Base-by-base conservation (phyloP, 2,113 vertebrate species). In the Ceratotherium simum region DNA sequence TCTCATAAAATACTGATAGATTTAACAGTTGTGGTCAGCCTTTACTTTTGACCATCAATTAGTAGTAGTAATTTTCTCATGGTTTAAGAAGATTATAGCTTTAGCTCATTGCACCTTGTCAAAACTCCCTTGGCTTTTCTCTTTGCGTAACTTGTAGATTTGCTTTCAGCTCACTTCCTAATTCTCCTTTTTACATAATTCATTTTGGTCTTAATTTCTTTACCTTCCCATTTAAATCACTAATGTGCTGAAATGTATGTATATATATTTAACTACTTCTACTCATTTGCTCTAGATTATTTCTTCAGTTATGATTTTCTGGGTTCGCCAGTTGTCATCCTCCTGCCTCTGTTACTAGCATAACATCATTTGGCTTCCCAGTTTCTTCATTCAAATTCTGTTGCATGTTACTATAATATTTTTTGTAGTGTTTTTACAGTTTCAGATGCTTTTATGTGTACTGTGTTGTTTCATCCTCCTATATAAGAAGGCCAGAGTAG, bases 1-100 rank as follows among this genome's bases (percentile, higher is more conserved):
- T 93, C 42, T 91, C 16, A 29, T 83, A 97, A 95, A 93, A 81
- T 92, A 83, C 56, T 87, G 8, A 39, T 93, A 87, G 62, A 83
- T 92, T 88, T 97, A 65, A 48, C 2, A 62, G 18, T 54, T 96
- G 9, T 96, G 69, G 56, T 79, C 48, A 94, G 5, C 33, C n/a
- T 91, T 96, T 95, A 86, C 82, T 97, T 95, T 80, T 96, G 73
- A 84, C 46, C 36, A 23, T 96, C 86, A 82, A 14, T 97, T 93
- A 39, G 23, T 93, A 94, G 6, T 88, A 82, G 16, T 96, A 92
- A 46, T 91, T 90, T 95, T 90, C 48, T 92, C n/a, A 31, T 90
- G 25, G 23, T 72, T 97, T 91, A 90, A 6, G 82, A 75, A 91
- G 54, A 82, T 90, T 27, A 78, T 78, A 92, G 16, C 64, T 86